These are phyloP conservation scores for Atractosteus spatula DNA, from an alignment of 2,113 vertebrate genomes.

Conservation along the genomic window DNA sequence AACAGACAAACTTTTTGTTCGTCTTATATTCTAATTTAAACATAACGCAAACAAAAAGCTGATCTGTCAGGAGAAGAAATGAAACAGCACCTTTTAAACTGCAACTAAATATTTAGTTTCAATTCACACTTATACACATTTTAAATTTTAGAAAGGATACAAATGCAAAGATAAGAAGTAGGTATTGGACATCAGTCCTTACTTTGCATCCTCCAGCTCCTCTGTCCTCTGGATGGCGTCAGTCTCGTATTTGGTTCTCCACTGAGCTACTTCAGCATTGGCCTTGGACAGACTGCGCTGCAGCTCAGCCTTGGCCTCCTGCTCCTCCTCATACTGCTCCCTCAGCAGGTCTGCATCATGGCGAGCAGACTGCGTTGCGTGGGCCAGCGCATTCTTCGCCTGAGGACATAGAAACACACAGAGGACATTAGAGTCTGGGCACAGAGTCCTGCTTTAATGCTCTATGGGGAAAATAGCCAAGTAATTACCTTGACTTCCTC, in stretches of 20 bases:
- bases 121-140: too few relatives aligned
- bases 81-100: too few relatives aligned
- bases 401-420: constrained; percentile 8
- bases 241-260: constrained; percentile 60
- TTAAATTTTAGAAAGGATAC: too few relatives aligned
- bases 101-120: too few relatives aligned
- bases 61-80: too few relatives aligned
- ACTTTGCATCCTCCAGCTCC: constrained; percentile 64
- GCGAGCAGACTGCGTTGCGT: constrained; percentile 59
- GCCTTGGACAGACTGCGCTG: constrained; percentile 69
- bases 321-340: constrained; percentile 66
- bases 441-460: constrained; percentile 17
- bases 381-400: constrained; percentile 60
- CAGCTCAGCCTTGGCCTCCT: constrained; percentile 62
- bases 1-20: constrained; percentile 71
- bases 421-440: too few relatives aligned
- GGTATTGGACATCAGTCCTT: too few relatives aligned
- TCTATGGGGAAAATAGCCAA: constrained; percentile 57
- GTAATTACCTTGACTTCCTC: constrained; percentile 55
- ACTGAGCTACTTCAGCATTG: constrained; percentile 70
- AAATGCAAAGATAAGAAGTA: too few relatives aligned
- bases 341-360: constrained; percentile 62
- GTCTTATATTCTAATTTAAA: constrained; percentile 63
- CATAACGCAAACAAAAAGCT: constrained; percentile 71
- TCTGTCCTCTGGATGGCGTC: constrained; percentile 57